Conservation (phyloP, 1,140 invertebrate species). For the Neodiprion lecontei region DNA sequence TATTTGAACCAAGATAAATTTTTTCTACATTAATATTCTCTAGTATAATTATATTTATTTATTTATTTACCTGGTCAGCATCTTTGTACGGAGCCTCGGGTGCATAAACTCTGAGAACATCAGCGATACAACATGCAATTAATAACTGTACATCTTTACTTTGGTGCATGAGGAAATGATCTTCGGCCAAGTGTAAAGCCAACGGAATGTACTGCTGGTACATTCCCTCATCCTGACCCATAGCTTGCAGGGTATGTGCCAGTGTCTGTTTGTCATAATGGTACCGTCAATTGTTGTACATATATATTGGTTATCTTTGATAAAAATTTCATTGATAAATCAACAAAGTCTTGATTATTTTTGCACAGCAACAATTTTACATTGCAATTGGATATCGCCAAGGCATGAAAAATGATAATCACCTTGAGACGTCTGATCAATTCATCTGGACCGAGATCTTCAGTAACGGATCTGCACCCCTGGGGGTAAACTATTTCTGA, state of each 20-base stretch:
- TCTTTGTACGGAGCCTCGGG: conserved; percentile 99
- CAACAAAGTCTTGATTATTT: conserved; percentile 18
- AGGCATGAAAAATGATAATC: conserved; percentile 28
- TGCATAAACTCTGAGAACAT: conserved; percentile 96
- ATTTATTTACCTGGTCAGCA: conserved; percentile 84
- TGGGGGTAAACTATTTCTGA: conserved; percentile 86
- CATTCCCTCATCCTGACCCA: conserved; percentile 93
- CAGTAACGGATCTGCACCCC: conserved; percentile 86
- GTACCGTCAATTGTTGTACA: conserved; percentile 2
- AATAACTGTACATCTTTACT: conserved; percentile 94
- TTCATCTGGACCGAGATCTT: conserved; percentile 94
- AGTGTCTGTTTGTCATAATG: conserved; percentile 69
- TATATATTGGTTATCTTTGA: not conserved
- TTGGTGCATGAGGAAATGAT: conserved; percentile 88
- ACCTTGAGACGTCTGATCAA: conserved; percentile 93
- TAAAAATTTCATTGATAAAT: conserved; percentile 33
- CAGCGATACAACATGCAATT: conserved; percentile 96
- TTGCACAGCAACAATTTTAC: conserved; percentile 14
- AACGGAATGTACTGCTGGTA: conserved; percentile 93
- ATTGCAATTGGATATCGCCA: conserved; percentile 11
- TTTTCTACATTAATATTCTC: too few relatives aligned
- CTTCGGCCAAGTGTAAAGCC: conserved; percentile 92
- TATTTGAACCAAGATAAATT: too few relatives aligned
- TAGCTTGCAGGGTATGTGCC: conserved; percentile 93
- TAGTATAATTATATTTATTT: too few relatives aligned